phyloP scores from a whole-genome alignment of 2,797 vertebrate genomes.

The Mormyrus proboscirostris region DNA sequence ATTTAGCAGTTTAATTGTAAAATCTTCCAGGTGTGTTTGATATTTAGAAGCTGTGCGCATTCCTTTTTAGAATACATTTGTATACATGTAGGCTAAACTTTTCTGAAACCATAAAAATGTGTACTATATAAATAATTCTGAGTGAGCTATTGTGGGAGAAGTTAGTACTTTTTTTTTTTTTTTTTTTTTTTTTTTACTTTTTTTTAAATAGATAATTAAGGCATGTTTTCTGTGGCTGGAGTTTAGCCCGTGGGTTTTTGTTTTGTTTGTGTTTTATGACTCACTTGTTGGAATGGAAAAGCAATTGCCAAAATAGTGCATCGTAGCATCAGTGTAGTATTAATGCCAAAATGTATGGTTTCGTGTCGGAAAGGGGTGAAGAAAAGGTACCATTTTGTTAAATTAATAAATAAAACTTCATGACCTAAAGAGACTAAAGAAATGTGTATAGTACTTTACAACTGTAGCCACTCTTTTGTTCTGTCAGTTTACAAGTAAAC shows the following conservation, averaged over 20 bases:
- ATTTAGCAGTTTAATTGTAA: background rate
- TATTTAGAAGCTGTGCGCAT: background rate
- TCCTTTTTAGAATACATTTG: background rate
- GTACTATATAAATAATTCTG: background rate
- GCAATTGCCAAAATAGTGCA: background rate
- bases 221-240: background rate
- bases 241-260: background rate
- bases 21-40: background rate
- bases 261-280: background rate
- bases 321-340: background rate
- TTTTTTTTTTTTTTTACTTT: too few relatives aligned
- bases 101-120: background rate
- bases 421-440: background rate
- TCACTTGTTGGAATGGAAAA: background rate
- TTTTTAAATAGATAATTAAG: background rate
- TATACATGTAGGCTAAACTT: background rate
- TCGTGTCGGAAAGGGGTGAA: background rate
- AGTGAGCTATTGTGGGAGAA: background rate
- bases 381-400: background rate
- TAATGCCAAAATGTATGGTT: background rate
- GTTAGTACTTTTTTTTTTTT: background rate
- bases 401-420: background rate
- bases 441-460: background rate
- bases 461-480: background rate
- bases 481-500: background rate